Percentiles rank a stretch among this genome's conserved stretches.
Evolutionary conservation across 2,113 vertebrate genomes (phyloP).

Genomic region (Pseudorectes ferrugineus): DNA sequence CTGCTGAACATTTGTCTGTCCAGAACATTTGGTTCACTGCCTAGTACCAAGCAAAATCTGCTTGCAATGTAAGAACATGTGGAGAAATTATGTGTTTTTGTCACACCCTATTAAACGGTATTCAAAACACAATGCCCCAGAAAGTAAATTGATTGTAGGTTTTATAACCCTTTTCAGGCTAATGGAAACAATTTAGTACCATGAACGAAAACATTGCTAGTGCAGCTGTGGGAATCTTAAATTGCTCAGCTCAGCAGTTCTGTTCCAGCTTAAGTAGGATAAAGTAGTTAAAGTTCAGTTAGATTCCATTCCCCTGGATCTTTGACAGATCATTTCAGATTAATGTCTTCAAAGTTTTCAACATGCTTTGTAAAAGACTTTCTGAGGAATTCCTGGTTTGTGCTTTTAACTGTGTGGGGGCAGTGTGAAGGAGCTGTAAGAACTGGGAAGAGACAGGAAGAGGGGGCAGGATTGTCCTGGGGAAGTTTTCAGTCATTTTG

Average conservation of each 20-base stretch:
- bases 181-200: constrained; percentile 75
- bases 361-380: constrained; percentile 35
- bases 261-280: constrained; percentile 51
- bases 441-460: neutral
- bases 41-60: constrained; percentile 50
- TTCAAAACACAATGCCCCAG: constrained; percentile 77
- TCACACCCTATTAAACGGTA: constrained; percentile 75
- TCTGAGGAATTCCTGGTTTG: constrained; percentile 35
- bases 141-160: constrained; percentile 77
- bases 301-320: constrained; percentile 54
- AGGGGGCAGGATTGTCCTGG: neutral
- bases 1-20: neutral
- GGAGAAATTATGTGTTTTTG: constrained; percentile 75
- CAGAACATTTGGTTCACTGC: constrained; percentile 42
- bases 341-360: constrained; percentile 61
- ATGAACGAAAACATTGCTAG: constrained; percentile 64
- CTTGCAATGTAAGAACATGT: constrained; percentile 68
- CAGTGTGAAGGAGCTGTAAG: neutral
- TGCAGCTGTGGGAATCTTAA: constrained; percentile 62
- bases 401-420: neutral
- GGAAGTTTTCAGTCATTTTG: neutral
- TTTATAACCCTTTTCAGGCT: constrained; percentile 73
- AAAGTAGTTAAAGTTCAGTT: constrained; percentile 64
- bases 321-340: constrained; percentile 60
- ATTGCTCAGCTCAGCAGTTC: constrained; percentile 56